Conservation (phyloP, 2,888 invertebrate species). For the Seladonia tumulorum region DNA sequence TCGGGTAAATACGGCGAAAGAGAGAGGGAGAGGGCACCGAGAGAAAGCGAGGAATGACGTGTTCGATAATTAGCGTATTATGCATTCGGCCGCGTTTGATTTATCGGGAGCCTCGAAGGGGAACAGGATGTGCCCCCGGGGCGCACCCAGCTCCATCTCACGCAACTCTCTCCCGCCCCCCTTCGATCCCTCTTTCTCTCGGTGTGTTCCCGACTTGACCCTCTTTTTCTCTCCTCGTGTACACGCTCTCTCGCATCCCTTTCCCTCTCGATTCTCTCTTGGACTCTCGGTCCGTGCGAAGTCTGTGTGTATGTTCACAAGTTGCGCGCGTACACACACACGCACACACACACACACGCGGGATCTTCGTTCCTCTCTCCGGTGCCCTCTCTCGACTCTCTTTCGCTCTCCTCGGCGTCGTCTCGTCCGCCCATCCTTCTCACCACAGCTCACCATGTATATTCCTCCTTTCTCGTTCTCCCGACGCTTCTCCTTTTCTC, state of each 20-base stretch:
- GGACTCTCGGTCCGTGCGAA: slow-evolving; percentile 5
- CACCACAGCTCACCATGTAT: slow-evolving; percentile 58
- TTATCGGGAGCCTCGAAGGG: slow-evolving; percentile 72
- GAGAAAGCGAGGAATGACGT: slow-evolving; percentile 69
- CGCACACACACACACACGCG: background rate
- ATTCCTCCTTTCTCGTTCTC: slow-evolving; percentile 35
- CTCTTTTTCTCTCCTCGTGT: slow-evolving; percentile 15
- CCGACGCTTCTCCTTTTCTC: slow-evolving; percentile 30
- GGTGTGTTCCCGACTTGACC: slow-evolving; percentile 18
- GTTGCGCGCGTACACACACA: background rate
- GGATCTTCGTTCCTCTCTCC: slow-evolving; percentile 38
- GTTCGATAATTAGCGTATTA: slow-evolving; percentile 76
- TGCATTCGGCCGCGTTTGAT: slow-evolving; percentile 76
- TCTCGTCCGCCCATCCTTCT: slow-evolving; percentile 64
- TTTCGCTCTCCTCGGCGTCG: slow-evolving; percentile 30
- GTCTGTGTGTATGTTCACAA: slow-evolving; percentile 7
- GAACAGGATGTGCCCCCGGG: slow-evolving; percentile 75
- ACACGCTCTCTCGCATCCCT: slow-evolving; percentile 6
- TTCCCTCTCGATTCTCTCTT: slow-evolving; percentile 51
- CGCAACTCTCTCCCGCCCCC: slow-evolving; percentile 57
- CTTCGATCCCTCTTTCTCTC: slow-evolving; percentile 28
- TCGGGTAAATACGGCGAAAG: slow-evolving; percentile 13
- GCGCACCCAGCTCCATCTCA: slow-evolving; percentile 73
- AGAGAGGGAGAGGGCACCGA: slow-evolving; percentile 14
- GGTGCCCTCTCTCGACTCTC: slow-evolving; percentile 4